Evolutionary conservation across 2,888 invertebrate genomes (phyloP).

Genomic region (Eremobia ochroleuca): DNA sequence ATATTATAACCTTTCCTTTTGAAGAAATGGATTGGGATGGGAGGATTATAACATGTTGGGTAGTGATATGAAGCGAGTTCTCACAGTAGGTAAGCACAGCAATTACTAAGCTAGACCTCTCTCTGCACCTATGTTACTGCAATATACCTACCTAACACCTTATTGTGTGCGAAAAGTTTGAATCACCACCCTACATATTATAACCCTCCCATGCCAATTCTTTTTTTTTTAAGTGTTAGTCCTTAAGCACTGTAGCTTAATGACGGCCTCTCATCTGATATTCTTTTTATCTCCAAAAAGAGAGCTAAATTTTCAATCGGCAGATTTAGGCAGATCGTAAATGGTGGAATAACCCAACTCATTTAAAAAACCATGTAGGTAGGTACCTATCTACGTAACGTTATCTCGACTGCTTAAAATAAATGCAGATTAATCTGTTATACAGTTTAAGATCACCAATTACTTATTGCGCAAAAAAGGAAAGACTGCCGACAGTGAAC

Average conservation of each 20-base stretch:
- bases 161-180: no score
- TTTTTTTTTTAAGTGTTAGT: background rate
- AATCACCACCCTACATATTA: no score
- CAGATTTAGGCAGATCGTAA: background rate
- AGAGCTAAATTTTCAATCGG: background rate
- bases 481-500: background rate
- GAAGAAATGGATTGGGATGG: no score
- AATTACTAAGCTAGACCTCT: background rate
- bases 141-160: no score
- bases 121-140: background rate
- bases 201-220: background rate
- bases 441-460: constrained; percentile 20
- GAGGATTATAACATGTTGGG: background rate
- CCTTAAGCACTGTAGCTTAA: background rate
- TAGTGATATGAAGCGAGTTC: background rate
- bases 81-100: background rate
- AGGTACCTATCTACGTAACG: background rate
- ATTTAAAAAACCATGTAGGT: background rate
- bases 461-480: constrained; percentile 30
- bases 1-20: no score
- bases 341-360: background rate
- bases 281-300: background rate
- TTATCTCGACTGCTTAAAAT: background rate
- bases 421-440: constrained; percentile 5
- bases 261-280: background rate